Conservation (phyloP, 2,113 vertebrate species). For the Limnothrissa miodon region DNA sequence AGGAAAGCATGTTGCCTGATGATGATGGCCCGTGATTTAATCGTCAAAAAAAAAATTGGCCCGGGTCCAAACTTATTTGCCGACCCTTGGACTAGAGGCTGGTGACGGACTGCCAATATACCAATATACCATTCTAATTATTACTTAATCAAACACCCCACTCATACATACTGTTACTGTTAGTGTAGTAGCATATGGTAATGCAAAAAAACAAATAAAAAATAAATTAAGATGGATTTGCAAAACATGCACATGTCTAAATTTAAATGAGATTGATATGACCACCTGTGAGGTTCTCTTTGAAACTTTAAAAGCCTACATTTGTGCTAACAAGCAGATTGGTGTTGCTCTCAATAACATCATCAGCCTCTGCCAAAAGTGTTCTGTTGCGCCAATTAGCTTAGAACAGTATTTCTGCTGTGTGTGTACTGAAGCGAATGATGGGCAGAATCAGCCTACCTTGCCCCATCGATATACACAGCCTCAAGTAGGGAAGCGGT, state of each 20-base stretch:
- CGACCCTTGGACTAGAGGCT: too few species aligned
- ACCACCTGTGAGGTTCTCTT: background rate
- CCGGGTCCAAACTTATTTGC: too few species aligned
- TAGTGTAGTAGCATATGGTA: too few species aligned
- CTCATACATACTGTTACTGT: too few species aligned
- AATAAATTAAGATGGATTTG: background rate
- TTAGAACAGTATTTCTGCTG: background rate
- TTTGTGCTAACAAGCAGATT: background rate
- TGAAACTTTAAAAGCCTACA: background rate
- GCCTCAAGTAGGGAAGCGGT: constrained; percentile 87
- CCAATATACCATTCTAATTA: too few species aligned
- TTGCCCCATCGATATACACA: constrained; percentile 84
- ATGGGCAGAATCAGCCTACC: constrained; percentile 59
- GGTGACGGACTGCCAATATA: too few species aligned
- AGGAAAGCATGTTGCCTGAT: too few species aligned
- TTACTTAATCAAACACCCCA: too few species aligned
- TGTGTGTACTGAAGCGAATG: background rate
- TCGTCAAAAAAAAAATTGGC: too few species aligned
- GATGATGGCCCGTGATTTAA: too few species aligned
- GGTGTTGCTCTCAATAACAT: background rate
- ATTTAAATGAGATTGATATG: background rate
- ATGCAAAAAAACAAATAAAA: background rate
- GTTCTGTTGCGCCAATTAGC: background rate
- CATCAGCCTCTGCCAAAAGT: background rate
- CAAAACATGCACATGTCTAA: background rate